Base-by-base conservation (phyloP, 1,140 invertebrate genomes). In the Magallana ariakensis region DNA sequence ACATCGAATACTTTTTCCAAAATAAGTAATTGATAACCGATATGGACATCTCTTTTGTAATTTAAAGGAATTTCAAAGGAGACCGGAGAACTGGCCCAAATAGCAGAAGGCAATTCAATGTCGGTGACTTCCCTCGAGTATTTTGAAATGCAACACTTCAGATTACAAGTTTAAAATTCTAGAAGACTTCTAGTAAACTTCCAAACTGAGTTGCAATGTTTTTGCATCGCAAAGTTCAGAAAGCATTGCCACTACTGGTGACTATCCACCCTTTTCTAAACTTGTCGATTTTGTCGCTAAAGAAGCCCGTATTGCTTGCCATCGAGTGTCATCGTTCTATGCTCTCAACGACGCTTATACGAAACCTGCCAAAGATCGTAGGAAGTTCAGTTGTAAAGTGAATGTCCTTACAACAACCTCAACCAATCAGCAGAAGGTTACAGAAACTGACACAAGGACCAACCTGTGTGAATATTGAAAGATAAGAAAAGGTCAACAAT, bases 11-110 rank as follows among this genome's bases (percentile, higher is more conserved):
- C 33, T 46, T 46, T 5, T 46, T 54, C 83, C 85, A 8, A 80
- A n/a, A 82, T 16, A 57, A 16, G 62, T 90, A 1, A 58, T 88
- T 15, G 80, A 88, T 0, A 87, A 90, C 70, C 57, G 89, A 80
- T 90, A 86, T 81, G 85, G 87, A 46, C 83, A 88, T 46, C 66
- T 75, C 87, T 15, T 90, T 90, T 85, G 54, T 90, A 22, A 55
- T 90, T 54, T 80, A 87, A 83, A 84, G 54, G 85, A 85, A 8
- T 89, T 89, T 82, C 81, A 88, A 11, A 82, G 83, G 7, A 90
- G 89, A 33, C 57, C 85, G 19, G 85, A 87, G 11, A 82, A 56
- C 15, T 90, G 89, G 89, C 85, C 84, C 10, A 87, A 33, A 90
- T 90, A 4, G 0, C 33, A 46, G n/a, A 19, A 8, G 80, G 53